Base-by-base conservation (phyloP, 2,113 vertebrate species). In the Silurus asotus region DNA sequence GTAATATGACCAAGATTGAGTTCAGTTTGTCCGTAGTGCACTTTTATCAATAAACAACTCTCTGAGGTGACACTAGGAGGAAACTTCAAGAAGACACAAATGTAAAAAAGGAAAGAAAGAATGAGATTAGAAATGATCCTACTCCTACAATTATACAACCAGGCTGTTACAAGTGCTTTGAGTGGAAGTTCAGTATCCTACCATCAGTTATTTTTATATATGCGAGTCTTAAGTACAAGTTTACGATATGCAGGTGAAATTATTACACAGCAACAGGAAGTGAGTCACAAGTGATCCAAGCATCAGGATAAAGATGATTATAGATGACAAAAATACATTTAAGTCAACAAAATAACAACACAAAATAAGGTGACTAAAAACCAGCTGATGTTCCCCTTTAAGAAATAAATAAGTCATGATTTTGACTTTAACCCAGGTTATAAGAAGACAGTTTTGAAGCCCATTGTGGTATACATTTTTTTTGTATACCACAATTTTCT, bases 1-100 rank as follows among this genome's bases (percentile, higher is more conserved):
- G 37, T 0, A 89, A 91, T 19, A 65, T 51, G 48, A 82, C 25
- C 64, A 9, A 82, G 37, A 62, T 0, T 56, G 5, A 65, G 48
- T 25, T 53, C 58, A 76, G 10, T 51, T 14, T 76, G 55, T 11
- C 23, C 23, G 58, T 14, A 65, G 8, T 15, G 11, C 37, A 76
- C 20, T 83, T 19, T 58, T 59, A 80, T 20, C 8, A 80, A 6
- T 45, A 45, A 55, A 20, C 55, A 15, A 15, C 13, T 28, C 10
- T 25, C 10, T 28, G 65, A 20, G 15, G 20, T 0, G 4, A 48
- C 28, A 72, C 37, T 45, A 48, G 69, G 3, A 72, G 17, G 37
- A 72, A 19, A 8, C 15, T 8, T 70, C 37, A 28, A 45, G 2
- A 19, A 17, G 28, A 67, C 15, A 6, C 28, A 70, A 15, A 72